phyloP scores from a whole-genome alignment of 1,140 invertebrate genomes.

The Eciton burchellii region DNA sequence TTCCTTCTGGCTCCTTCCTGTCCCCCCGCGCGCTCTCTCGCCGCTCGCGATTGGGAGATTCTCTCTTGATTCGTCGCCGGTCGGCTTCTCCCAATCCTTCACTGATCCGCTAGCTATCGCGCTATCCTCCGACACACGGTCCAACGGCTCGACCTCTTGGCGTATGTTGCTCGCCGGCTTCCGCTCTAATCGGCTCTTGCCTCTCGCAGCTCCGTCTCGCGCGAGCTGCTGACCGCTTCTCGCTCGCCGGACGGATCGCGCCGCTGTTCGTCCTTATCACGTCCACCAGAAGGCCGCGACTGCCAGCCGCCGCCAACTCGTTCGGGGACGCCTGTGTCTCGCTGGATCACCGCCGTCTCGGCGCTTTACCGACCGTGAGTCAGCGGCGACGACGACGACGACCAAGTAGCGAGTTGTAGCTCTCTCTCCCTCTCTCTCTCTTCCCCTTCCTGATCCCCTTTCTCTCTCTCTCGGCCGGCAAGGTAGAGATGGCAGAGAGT shows the following conservation, averaged over 20 bases:
- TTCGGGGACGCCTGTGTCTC: slow-evolving; percentile 55
- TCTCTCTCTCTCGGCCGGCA: slow-evolving; percentile 60
- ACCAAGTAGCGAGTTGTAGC: slow-evolving; percentile 14
- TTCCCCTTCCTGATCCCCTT: background rate
- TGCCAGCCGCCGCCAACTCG: slow-evolving; percentile 44
- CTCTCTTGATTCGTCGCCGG: background rate
- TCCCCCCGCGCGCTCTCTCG: background rate
- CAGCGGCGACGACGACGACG: background rate
- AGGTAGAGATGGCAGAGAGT: slow-evolving; percentile 58
- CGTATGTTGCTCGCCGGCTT: background rate
- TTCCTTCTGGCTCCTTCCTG: slow-evolving; percentile 29
- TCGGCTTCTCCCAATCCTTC: background rate
- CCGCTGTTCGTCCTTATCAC: slow-evolving; percentile 65
- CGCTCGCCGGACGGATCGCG: slow-evolving; percentile 54
- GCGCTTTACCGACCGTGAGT: slow-evolving; percentile 64
- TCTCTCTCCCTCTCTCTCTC: slow-evolving; percentile 23
- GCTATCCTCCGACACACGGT: background rate
- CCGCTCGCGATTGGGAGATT: too few relatives aligned
- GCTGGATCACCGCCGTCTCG: slow-evolving; percentile 50
- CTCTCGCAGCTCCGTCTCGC: slow-evolving; percentile 14
- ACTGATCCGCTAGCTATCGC: slow-evolving; percentile 12
- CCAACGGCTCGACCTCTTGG: background rate
- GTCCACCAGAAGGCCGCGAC: slow-evolving; percentile 67
- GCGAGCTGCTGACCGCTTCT: slow-evolving; percentile 47
- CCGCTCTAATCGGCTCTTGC: background rate